These are phyloP conservation scores for Synergus japonicus DNA, from an alignment of 2,888 invertebrate genomes.

Conservation along the genomic window DNA sequence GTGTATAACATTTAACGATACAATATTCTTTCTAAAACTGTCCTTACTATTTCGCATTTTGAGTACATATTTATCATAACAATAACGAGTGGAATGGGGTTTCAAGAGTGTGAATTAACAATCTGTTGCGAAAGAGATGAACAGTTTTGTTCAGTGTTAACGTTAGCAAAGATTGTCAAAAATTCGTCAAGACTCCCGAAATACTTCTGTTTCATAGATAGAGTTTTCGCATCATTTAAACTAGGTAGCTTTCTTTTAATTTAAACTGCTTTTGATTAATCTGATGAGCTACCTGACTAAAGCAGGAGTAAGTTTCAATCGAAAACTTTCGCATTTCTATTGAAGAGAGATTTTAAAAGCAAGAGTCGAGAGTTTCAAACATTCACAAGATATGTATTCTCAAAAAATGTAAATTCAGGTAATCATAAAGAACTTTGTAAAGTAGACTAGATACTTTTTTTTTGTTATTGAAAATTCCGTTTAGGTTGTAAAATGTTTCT, in stretches of 20 bases:
- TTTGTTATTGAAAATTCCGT: background rate
- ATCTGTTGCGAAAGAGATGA: constrained; percentile 33
- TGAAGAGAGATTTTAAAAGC: constrained; percentile 9
- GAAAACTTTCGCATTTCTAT: constrained; percentile 5
- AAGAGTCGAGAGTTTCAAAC: background rate
- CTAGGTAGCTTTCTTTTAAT: constrained; percentile 12
- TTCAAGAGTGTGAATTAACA: constrained; percentile 19
- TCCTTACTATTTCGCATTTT: constrained; percentile 38
- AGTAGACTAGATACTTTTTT: constrained; percentile 4
- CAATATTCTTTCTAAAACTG: constrained; percentile 40
- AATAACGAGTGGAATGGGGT: constrained; percentile 35
- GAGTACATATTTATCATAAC: constrained; percentile 38
- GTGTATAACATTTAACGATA: constrained; percentile 36
- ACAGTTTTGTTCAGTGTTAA: constrained; percentile 30
- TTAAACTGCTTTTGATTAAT: constrained; percentile 32
- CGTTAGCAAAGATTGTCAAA: constrained; percentile 40
- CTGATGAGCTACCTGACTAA: constrained; percentile 3
- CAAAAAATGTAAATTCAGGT: background rate
- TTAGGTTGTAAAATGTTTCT: constrained; percentile 8
- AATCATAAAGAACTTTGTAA: background rate
- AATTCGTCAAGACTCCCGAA: background rate
- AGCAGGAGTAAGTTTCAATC: background rate
- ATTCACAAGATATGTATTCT: constrained; percentile 11
- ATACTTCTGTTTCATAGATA: constrained; percentile 17
- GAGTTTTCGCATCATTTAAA: constrained; percentile 2